phyloP scores from a whole-genome alignment of 2,888 invertebrate species.

The Petrolisthes manimaculis region DNA sequence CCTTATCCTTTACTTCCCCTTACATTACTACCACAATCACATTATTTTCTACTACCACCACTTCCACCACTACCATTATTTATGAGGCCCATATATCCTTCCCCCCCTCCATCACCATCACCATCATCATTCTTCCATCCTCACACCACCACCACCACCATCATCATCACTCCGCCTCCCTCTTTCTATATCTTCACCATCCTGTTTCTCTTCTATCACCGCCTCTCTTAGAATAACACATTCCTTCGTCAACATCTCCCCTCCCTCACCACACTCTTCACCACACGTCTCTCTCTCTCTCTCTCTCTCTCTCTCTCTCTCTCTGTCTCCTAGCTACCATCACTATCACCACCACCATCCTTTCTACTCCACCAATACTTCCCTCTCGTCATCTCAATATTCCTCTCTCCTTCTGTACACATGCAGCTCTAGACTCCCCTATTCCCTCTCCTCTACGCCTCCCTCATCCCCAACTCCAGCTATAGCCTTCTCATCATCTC shows the following conservation, averaged over 20 bases:
- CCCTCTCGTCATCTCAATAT: neutral
- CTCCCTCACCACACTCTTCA: too few species aligned
- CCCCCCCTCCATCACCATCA: neutral
- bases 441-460: neutral
- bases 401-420: neutral
- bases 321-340: neutral
- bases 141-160: neutral
- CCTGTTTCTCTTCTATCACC: neutral
- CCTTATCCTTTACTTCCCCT: too few species aligned
- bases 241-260: neutral
- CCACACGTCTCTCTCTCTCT: neutral
- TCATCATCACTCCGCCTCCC: too few species aligned
- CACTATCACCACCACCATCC: neutral
- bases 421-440: neutral
- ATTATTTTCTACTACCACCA: slow-evolving; percentile 5
- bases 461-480: neutral
- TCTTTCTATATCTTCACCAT: neutral
- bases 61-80: neutral
- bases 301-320: neutral
- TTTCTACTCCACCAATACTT: neutral
- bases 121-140: neutral
- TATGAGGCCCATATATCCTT: neutral
- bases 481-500: neutral
- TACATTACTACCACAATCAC: neutral
- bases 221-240: neutral